These are phyloP conservation scores for Araneus ventricosus DNA, from an alignment of 1,140 invertebrate genomes.

Conservation along the genomic window DNA sequence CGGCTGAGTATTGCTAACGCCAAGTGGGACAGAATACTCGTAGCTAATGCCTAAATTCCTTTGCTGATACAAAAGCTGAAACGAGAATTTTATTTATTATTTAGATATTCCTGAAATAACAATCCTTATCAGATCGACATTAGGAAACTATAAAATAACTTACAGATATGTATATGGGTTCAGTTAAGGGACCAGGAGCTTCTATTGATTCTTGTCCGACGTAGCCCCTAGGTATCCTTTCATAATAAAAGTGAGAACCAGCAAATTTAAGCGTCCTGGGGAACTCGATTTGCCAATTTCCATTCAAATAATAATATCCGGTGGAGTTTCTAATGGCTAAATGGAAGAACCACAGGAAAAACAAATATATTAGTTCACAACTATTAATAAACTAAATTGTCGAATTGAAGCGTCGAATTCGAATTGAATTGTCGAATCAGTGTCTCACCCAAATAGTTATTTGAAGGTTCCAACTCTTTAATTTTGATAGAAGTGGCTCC, in stretches of 20 bases:
- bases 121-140: background rate
- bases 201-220: constrained; percentile 90
- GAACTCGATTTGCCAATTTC: constrained; percentile 95
- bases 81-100: background rate
- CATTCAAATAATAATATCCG: constrained; percentile 94
- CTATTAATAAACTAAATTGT: too few species aligned
- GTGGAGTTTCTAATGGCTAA: constrained; percentile 90
- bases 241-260: constrained; percentile 91
- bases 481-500: constrained; percentile 96
- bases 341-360: background rate
- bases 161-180: constrained; percentile 92
- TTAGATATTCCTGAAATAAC: background rate
- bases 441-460: constrained; percentile 93
- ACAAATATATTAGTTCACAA: background rate
- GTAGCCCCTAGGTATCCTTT: constrained; percentile 83
- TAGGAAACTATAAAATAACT: constrained; percentile 74
- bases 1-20: constrained; percentile 83
- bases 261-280: constrained; percentile 89
- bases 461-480: constrained; percentile 88
- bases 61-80: constrained; percentile 91
- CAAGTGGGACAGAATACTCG: constrained; percentile 93
- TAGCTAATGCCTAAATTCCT: constrained; percentile 91
- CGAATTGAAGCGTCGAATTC: too few species aligned
- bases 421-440: too few species aligned
- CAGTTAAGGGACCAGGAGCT: constrained; percentile 91